These are phyloP conservation scores for Calameuta pallipes DNA, from an alignment of 2,888 invertebrate species.

Conservation along the genomic window DNA sequence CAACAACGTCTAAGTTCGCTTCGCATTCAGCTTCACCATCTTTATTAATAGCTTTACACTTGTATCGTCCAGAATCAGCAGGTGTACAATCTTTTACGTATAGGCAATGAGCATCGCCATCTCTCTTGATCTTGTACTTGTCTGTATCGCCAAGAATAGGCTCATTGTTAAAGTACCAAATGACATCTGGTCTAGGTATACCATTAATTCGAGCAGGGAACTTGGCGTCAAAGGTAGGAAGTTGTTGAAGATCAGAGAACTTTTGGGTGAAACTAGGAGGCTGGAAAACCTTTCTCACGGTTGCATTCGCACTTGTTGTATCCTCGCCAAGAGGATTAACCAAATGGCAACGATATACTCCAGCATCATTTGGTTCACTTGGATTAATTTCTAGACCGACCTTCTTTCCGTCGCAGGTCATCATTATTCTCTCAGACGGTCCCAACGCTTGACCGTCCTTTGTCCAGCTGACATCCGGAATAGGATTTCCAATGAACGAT, in stretches of 20 bases:
- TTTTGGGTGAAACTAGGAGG: constrained; percentile 84
- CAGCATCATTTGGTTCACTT: constrained; percentile 78
- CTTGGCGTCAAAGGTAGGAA: constrained; percentile 83
- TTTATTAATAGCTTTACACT: constrained; percentile 81
- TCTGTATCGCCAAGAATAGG: constrained; percentile 74
- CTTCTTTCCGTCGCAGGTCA: constrained; percentile 87
- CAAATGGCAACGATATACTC: constrained; percentile 80
- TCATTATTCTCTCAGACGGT: constrained; percentile 76
- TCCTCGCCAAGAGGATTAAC: constrained; percentile 84
- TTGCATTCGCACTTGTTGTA: constrained; percentile 75
- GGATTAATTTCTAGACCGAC: constrained; percentile 81
- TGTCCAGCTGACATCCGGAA: constrained; percentile 84
- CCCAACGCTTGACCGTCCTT: constrained; percentile 78
- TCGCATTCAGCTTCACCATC: constrained; percentile 84
- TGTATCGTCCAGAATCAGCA: constrained; percentile 80
- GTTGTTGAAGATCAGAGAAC: constrained; percentile 77
- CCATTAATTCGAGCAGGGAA: constrained; percentile 85
- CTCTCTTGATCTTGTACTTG: constrained; percentile 81
- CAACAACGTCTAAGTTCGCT: constrained; percentile 81
- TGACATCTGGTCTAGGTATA: constrained; percentile 84
- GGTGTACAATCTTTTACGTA: constrained; percentile 77
- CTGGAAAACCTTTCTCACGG: constrained; percentile 83
- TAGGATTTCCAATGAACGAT: constrained; percentile 83
- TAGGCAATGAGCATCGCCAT: constrained; percentile 83
- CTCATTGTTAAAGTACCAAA: constrained; percentile 88